Evolutionary conservation across 2,797 vertebrate genomes (phyloP), one percentile per base, ranked within the genome.

Genomic region (Sorex maritimensis): DNA sequence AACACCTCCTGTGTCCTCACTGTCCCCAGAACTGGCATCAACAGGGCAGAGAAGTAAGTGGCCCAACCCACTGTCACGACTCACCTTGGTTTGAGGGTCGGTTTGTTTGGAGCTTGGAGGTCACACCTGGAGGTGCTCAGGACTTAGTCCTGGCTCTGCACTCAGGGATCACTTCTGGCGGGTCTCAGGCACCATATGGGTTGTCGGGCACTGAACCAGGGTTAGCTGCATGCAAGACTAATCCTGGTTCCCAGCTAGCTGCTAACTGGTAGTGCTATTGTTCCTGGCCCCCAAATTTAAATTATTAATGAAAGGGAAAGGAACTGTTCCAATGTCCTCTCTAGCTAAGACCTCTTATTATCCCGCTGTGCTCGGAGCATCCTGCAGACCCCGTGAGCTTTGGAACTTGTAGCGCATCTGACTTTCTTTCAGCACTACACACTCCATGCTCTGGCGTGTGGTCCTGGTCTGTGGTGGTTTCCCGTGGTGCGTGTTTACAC

Each of bases 401-500:
- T 23, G 17, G 46, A 38, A 30, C 69, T 10, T 28, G 3, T 12
- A 38, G 28, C 3, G 0, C 11, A 44, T 8, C 6, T 4, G n/a
- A 3, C 52, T 85, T 1, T 13, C 61, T 44, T 3, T 23, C 52
- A 83, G 30, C 13, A 8, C 7, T 21, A 0, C 0, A 23, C 21
- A 23, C 58, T 61, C 21, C 15, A 15, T 61, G 15, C 69, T n/a
- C 77, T 5, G 58, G 38, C 85, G 23, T 13, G 49, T 13, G 49
- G 81, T 38, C 78, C 63, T 52, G 19, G 49, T 72, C 79, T 85
- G 28, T 52, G 2, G 19, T 13, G 26, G 55, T 52, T 58, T 24
- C 86, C 69, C 1, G 0, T 26, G 65, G 68, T 68, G 21, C 52
- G 78, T 94, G 93, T 89, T 96, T 93, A 86, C 80, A 95, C 81